phyloP scores from a whole-genome alignment of 2,797 vertebrate species.

The Enteromius afrohamiltoni region DNA sequence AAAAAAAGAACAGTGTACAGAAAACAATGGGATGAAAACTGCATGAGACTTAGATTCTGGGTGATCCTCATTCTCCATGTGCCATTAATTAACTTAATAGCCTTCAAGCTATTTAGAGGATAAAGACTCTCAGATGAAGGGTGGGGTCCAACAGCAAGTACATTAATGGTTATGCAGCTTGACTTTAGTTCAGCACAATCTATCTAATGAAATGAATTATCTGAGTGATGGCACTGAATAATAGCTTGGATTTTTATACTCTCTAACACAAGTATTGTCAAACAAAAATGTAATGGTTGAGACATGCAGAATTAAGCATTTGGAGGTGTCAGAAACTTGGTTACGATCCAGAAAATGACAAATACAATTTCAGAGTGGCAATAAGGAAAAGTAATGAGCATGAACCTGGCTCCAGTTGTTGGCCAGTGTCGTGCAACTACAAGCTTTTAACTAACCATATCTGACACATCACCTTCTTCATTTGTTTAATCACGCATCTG shows the following conservation, averaged over 20 bases:
- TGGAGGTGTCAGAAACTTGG: not conserved
- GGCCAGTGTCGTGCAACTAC: not conserved
- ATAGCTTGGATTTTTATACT: conserved; percentile 44
- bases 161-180: conserved; percentile 71
- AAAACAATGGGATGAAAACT: conserved; percentile 58
- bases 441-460: not conserved
- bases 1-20: not conserved
- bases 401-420: conserved; percentile 25
- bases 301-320: not conserved
- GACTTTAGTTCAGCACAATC: conserved; percentile 55
- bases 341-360: not conserved
- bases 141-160: conserved; percentile 69
- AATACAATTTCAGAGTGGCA: not conserved
- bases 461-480: not conserved
- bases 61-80: conserved; percentile 75
- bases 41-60: conserved; percentile 55
- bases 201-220: conserved; percentile 50
- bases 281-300: not conserved
- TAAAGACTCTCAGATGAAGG: conserved; percentile 71
- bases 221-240: conserved; percentile 57
- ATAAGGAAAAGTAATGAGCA: not conserved
- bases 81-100: conserved; percentile 74
- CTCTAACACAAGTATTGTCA: not conserved
- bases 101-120: conserved; percentile 74
- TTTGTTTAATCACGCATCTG: conserved; percentile 10